Base-by-base conservation (phyloP, 2,797 vertebrate species). In the Ptychobarbus kaznakovi region DNA sequence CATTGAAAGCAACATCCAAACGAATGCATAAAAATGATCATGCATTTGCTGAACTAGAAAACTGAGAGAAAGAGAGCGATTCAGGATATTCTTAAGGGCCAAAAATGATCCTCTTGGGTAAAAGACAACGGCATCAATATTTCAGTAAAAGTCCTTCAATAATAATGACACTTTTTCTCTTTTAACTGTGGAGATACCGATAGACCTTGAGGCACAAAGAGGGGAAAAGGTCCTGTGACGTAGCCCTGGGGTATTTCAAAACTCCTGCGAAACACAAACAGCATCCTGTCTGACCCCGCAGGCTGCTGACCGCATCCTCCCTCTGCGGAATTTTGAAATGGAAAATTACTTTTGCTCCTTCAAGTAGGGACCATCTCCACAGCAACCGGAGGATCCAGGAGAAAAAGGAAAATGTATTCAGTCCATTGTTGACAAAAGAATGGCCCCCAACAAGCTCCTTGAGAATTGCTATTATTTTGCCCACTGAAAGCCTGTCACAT, bases 361-460 rank as follows among this genome's bases (percentile, higher is more conserved):
- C 89, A 86, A 82, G 81, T 87, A 84, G 86, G 82, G 80, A 87
- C 69, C 46, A 81, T 87, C 81, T 78, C 87, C 81, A 85, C 73
- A 84, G 87, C 86, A 87, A 87, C 86, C 66, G 20, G 65, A 74
- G 78, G 65, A 86, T 87, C 69, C 66, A 65, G 56, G 85, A 82
- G 73, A 82, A 81, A 65, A 66, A 82, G 70, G 11, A 82, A 86
- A 77, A 76, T 38, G 25, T 51, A 76, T 70, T 68, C 46, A 74
- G 61, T 53, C 73, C 82, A 72, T 44, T 6, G 9, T n/a, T 84
- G 76, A 80, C 84, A 72, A 65, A 65, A 79, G 76, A 73, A 73
- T 20, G 65, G 53, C 7, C 79, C 69, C 65, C 75, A 80, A 79
- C 75, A 82, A 78, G 25, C 46, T 82, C 56, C 65, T 81, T 16